Evolutionary conservation across 1,140 invertebrate genomes (phyloP).

Genomic region (Drosophila sechellia): DNA sequence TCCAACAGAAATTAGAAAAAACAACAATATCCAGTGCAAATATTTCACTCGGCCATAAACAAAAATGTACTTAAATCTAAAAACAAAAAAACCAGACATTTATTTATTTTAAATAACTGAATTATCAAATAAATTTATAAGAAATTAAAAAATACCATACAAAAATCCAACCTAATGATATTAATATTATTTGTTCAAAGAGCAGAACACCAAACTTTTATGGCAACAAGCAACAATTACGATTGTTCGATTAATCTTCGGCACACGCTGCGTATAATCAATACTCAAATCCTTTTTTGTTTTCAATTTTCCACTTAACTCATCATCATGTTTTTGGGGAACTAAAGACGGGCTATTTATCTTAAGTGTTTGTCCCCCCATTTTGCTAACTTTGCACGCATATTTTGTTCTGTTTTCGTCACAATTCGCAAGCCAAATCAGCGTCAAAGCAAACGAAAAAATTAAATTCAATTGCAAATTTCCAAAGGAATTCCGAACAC

Average conservation of each 20-base stretch:
- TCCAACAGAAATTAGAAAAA: conserved; percentile 27
- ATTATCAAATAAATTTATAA: conserved; percentile 12
- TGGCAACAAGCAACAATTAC: conserved; percentile 9
- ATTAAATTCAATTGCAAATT: conserved; percentile 75
- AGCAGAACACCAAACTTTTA: background rate
- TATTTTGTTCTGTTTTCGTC: conserved; percentile 23
- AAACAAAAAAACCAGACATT: conserved; percentile 14
- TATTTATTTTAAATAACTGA: conserved; percentile 5
- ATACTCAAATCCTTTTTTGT: conserved; percentile 6
- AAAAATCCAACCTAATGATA: no score
- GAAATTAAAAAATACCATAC: no score
- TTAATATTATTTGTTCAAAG: no score
- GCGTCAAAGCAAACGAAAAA: conserved; percentile 18
- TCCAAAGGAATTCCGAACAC: conserved; percentile 69
- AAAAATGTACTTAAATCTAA: conserved; percentile 32
- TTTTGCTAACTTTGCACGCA: conserved; percentile 6
- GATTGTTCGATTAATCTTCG: conserved; percentile 11
- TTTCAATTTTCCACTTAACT: background rate
- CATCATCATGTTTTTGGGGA: background rate
- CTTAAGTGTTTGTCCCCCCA: conserved; percentile 19
- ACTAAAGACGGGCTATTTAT: conserved; percentile 31
- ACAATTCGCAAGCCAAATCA: conserved; percentile 55
- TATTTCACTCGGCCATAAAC: conserved; percentile 46
- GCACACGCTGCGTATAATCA: conserved; percentile 43
- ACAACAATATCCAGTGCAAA: conserved; percentile 40